Evolutionary conservation across 2,797 vertebrate species (phyloP).

Genomic region (Chrosomus eos): DNA sequence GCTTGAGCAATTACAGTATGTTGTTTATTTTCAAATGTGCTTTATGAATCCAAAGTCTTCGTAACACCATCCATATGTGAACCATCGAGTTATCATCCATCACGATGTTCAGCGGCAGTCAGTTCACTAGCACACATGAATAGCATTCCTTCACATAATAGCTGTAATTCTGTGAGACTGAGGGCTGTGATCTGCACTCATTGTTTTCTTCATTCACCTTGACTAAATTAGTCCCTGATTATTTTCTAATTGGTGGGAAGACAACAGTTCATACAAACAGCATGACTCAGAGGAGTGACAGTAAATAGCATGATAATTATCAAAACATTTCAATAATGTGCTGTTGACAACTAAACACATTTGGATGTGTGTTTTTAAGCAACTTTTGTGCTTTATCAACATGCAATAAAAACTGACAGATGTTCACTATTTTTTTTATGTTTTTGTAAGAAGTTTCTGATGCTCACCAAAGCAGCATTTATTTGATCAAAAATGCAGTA

Average conservation of each 20-base stretch:
- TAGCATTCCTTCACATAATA: conserved; percentile 1
- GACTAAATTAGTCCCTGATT: conserved; percentile 12
- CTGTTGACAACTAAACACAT: background rate
- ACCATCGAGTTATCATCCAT: background rate
- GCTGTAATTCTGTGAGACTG: background rate
- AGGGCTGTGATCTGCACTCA: background rate
- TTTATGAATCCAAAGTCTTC: background rate
- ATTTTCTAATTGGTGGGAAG: conserved; percentile 15
- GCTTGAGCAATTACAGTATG: background rate
- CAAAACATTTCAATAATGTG: conserved; percentile 12
- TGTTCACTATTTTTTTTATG: too few species aligned
- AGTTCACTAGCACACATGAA: background rate
- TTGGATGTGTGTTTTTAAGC: background rate
- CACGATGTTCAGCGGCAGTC: background rate
- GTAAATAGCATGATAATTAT: background rate
- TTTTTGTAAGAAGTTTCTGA: too few species aligned
- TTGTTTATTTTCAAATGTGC: background rate
- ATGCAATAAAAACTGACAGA: too few species aligned
- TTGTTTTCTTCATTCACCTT: conserved; percentile 9
- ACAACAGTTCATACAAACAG: background rate
- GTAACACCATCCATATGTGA: background rate
- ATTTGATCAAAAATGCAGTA: too few species aligned
- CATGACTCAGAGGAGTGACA: background rate
- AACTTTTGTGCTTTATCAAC: background rate
- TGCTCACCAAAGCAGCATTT: too few species aligned